phyloP scores from a whole-genome alignment of 2,113 vertebrate species.

The Neodontobutis hainanensis region DNA sequence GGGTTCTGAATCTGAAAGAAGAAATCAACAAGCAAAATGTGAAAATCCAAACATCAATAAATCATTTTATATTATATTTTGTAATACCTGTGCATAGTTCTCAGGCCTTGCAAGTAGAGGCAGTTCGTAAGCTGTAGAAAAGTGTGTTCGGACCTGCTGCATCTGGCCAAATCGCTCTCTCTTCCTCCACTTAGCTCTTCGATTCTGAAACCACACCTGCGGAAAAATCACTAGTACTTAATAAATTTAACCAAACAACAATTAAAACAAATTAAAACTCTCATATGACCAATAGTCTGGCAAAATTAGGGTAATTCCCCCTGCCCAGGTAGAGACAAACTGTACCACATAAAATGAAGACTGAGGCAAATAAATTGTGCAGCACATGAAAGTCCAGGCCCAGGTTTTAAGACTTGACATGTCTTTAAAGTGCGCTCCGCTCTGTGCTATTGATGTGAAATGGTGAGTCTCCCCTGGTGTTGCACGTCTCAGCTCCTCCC shows the following conservation, averaged over 20 bases:
- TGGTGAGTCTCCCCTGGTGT: constrained; percentile 63
- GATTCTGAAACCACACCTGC: constrained; percentile 97
- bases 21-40: not conserved
- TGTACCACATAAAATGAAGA: constrained; percentile 54
- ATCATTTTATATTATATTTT: not conserved
- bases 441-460: constrained; percentile 71
- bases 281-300: not conserved
- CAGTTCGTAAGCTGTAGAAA: constrained; percentile 91
- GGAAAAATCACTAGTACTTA: constrained; percentile 34
- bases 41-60: not conserved
- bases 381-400: constrained; percentile 72
- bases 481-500: constrained; percentile 62
- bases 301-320: constrained; percentile 7
- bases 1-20: constrained; percentile 91
- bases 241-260: constrained; percentile 19
- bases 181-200: constrained; percentile 95
- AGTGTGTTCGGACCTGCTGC: constrained; percentile 96
- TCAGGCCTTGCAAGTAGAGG: constrained; percentile 91
- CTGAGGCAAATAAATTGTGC: constrained; percentile 67
- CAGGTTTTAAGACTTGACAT: constrained; percentile 68
- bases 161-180: constrained; percentile 95
- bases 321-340: constrained; percentile 26
- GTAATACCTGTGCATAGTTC: constrained; percentile 92
- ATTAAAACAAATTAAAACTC: constrained; percentile 23
- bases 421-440: constrained; percentile 73